A percentile compares a stretch with the other conserved stretches of the same genome.
These are phyloP conservation scores for Drosophila lacteicornis DNA, from an alignment of 1,140 invertebrate genomes.

Conservation along the genomic window DNA sequence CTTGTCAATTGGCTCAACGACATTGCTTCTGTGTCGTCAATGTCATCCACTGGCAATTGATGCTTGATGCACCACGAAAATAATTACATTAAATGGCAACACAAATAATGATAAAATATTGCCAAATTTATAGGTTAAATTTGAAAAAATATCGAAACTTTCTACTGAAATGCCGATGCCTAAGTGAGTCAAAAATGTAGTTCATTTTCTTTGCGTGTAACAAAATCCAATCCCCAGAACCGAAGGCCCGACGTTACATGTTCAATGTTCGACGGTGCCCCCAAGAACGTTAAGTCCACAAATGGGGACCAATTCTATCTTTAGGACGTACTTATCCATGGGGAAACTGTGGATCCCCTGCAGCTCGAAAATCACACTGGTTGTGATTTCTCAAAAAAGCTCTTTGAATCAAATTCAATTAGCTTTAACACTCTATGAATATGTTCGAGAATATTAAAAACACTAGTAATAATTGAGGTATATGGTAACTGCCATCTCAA, in stretches of 20 bases:
- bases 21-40: slow-evolving; percentile 5
- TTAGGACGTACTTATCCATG: slow-evolving; percentile 12
- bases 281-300: slow-evolving; percentile 25
- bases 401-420: neutral
- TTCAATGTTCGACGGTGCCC: slow-evolving; percentile 11
- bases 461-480: neutral
- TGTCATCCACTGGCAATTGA: slow-evolving; percentile 7
- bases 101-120: no score
- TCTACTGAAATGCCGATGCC: no score
- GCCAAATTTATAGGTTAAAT: no score
- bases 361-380: slow-evolving; percentile 2
- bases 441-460: neutral
- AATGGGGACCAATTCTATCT: slow-evolving; percentile 21
- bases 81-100: no score
- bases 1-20: neutral
- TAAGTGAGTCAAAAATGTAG: neutral
- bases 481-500: no score
- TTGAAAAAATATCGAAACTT: no score
- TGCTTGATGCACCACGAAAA: neutral
- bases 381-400: neutral
- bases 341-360: neutral
- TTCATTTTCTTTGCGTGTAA: neutral
- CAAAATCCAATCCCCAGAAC: neutral
- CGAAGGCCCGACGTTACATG: neutral
- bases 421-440: no score